Evolutionary conservation across 2,888 invertebrate genomes (phyloP).

Genomic region (Acrocera orbiculus): DNA sequence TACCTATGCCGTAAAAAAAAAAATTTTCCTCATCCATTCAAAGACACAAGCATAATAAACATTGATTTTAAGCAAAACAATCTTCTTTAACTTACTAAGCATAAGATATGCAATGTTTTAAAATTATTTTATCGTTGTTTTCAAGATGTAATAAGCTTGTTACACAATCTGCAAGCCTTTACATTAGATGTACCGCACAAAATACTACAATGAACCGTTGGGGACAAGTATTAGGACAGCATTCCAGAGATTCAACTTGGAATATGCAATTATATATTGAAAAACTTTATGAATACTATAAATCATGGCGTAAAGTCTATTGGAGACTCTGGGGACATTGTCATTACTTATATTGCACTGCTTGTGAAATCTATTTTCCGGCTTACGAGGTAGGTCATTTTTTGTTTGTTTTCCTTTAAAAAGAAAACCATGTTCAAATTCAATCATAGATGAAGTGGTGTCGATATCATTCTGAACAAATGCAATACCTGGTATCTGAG

Average conservation of each 20-base stretch:
- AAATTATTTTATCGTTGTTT: conserved; percentile 5
- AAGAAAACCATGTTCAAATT: no score
- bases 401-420: background rate
- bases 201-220: conserved; percentile 54
- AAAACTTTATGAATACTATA: conserved; percentile 56
- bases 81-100: background rate
- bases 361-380: conserved; percentile 61
- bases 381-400: conserved; percentile 38
- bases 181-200: conserved; percentile 53
- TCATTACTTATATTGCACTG: conserved; percentile 67
- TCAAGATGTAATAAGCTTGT: conserved; percentile 52
- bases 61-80: background rate
- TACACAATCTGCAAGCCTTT: conserved; percentile 48
- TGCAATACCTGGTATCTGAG: conserved; percentile 55
- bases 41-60: no score
- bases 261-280: conserved; percentile 63
- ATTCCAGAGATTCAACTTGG: conserved; percentile 60
- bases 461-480: conserved; percentile 56
- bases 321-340: conserved; percentile 89
- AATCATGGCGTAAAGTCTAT: conserved; percentile 80
- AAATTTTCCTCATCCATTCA: no score
- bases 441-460: conserved; percentile 56
- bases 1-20: no score
- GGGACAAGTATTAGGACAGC: conserved; percentile 53
- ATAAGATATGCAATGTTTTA: background rate